These are phyloP conservation scores for Macrosiphum euphorbiae DNA, from an alignment of 2,888 invertebrate genomes.

Conservation along the genomic window DNA sequence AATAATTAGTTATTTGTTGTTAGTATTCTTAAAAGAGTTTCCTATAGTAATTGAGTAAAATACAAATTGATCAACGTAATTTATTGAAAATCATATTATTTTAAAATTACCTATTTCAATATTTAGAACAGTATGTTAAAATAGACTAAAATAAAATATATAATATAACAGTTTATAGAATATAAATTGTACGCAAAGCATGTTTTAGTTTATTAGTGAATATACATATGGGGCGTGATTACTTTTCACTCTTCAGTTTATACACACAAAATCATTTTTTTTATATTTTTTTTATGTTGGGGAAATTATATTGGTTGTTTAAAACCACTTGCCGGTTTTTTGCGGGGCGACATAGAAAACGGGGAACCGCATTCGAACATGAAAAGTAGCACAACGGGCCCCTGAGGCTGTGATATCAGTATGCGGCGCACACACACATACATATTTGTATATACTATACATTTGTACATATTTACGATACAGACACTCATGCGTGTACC, in stretches of 20 bases:
- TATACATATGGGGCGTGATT: neutral
- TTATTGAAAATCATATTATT: neutral
- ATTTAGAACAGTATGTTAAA: neutral
- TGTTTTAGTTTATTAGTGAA: neutral
- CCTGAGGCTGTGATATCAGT: conserved; percentile 59
- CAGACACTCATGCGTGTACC: neutral
- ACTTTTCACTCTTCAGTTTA: neutral
- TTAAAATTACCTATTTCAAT: neutral
- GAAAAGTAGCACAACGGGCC: conserved; percentile 61
- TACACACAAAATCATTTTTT: neutral
- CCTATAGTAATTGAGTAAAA: neutral
- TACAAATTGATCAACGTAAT: neutral
- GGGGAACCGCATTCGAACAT: conserved; percentile 18
- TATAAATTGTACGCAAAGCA: neutral
- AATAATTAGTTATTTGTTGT: neutral
- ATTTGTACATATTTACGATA: neutral
- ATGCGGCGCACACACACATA: conserved; percentile 22
- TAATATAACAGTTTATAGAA: neutral
- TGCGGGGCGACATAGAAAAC: conserved; percentile 16
- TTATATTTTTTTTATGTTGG: neutral
- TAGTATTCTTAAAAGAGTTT: neutral
- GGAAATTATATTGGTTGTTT: conserved; percentile 28
- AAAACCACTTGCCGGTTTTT: neutral
- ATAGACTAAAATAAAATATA: neutral
- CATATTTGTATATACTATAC: conserved; percentile 4